Evolutionary conservation across 2,888 invertebrate species (phyloP).

Genomic region (Heteropelma amictum): DNA sequence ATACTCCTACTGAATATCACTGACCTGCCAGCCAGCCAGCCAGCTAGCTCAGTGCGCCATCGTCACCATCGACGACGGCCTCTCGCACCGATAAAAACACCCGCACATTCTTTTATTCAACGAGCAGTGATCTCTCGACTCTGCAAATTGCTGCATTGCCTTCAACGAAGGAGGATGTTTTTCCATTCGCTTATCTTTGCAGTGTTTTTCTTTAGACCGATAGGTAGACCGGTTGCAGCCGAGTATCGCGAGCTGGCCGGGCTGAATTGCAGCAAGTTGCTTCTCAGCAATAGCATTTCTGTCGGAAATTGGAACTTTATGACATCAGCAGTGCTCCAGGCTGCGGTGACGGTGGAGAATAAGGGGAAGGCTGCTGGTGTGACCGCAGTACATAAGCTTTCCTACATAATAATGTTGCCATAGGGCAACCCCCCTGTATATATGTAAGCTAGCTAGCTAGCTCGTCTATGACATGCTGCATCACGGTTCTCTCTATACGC

Average conservation of each 20-base stretch:
- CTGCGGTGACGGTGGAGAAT: not conserved
- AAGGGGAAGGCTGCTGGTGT: not conserved
- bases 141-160: not conserved
- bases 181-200: not conserved
- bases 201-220: not conserved
- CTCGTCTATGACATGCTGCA: conserved; percentile 59
- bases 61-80: conserved; percentile 6
- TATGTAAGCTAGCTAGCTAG: conserved; percentile 5
- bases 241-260: not conserved
- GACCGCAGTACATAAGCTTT: conserved; percentile 19
- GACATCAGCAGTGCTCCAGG: not conserved
- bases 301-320: conserved; percentile 4
- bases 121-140: not conserved
- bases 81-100: not conserved
- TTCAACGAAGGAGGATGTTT: not conserved
- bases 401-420: conserved; percentile 31
- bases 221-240: not conserved
- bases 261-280: not conserved
- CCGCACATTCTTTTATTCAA: not conserved
- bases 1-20: conserved; percentile 37
- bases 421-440: not conserved
- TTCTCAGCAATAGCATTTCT: not conserved
- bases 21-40: conserved; percentile 37
- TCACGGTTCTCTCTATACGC: conserved; percentile 47
- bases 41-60: conserved; percentile 44